Conservation (phyloP, 1,140 invertebrate species). For the Apis mellifera region DNA sequence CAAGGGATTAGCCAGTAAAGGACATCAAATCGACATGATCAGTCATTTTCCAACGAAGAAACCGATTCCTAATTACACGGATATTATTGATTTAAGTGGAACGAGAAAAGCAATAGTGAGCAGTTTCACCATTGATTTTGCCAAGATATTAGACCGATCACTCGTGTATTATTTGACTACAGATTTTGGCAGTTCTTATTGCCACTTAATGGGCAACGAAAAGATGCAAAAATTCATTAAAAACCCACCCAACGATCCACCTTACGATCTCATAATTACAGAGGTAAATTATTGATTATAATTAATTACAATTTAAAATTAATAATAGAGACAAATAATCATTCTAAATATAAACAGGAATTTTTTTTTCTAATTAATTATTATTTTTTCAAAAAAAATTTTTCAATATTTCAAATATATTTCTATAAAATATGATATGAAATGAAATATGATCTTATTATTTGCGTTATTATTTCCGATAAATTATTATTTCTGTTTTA, state of each 20-base stretch:
- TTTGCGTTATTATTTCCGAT: too few species aligned
- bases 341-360: too few species aligned
- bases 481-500: too few species aligned
- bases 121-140: neutral
- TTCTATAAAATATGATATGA: too few species aligned
- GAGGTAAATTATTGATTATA: slow-evolving; percentile 52
- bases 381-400: too few species aligned
- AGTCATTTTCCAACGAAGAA: slow-evolving; percentile 56
- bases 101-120: neutral
- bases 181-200: slow-evolving; percentile 29
- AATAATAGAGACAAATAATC: too few species aligned
- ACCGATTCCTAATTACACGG: slow-evolving; percentile 63
- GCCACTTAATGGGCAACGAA: slow-evolving; percentile 22
- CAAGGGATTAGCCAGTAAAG: slow-evolving; percentile 65
- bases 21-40: slow-evolving; percentile 73
- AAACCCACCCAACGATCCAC: slow-evolving; percentile 67
- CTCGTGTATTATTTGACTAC: slow-evolving; percentile 10
- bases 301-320: neutral
- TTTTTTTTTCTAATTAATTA: too few species aligned
- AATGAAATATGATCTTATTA: too few species aligned
- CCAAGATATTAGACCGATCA: neutral
- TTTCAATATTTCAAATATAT: too few species aligned
- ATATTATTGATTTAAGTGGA: slow-evolving; percentile 46
- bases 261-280: slow-evolving; percentile 67
- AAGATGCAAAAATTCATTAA: slow-evolving; percentile 62